A percentile compares a stretch with the other conserved stretches of the same genome.
Conservation (phyloP, 1,140 invertebrate species). For the Saccostrea cuccullata region DNA sequence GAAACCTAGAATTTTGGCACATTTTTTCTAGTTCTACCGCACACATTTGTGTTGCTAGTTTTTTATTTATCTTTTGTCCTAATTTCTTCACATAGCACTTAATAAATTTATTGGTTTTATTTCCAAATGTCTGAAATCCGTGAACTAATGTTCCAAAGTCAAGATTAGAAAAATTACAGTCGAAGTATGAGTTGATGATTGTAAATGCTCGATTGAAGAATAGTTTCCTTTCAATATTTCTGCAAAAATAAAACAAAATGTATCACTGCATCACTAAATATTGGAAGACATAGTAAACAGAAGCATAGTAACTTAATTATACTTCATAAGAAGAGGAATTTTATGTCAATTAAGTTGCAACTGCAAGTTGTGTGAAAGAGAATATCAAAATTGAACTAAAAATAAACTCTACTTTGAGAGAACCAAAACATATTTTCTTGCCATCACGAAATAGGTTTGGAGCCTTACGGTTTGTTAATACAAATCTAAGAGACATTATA, state of each 20-base stretch:
- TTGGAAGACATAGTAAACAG: too few relatives aligned
- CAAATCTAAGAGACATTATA: too few relatives aligned
- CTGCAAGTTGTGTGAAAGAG: too few relatives aligned
- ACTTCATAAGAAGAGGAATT: too few relatives aligned
- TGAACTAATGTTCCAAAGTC: not conserved
- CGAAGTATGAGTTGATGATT: not conserved
- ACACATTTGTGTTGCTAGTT: not conserved
- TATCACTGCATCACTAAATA: not conserved
- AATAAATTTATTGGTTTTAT: not conserved
- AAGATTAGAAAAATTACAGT: not conserved
- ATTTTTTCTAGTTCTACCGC: not conserved
- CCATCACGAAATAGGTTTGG: too few relatives aligned
- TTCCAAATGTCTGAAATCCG: conserved; percentile 25
- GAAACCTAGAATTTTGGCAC: not conserved
- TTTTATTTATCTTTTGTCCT: not conserved
- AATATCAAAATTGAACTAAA: too few relatives aligned
- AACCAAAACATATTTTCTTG: too few relatives aligned
- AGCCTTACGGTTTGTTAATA: too few relatives aligned
- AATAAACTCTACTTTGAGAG: too few relatives aligned
- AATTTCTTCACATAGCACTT: conserved; percentile 1
- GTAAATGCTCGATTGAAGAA: conserved; percentile 1
- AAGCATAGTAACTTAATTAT: too few relatives aligned
- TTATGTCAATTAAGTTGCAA: too few relatives aligned
- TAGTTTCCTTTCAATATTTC: not conserved
- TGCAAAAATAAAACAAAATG: not conserved